Conservation (phyloP, 2,888 invertebrate species). For the Esperia sulphurella region DNA sequence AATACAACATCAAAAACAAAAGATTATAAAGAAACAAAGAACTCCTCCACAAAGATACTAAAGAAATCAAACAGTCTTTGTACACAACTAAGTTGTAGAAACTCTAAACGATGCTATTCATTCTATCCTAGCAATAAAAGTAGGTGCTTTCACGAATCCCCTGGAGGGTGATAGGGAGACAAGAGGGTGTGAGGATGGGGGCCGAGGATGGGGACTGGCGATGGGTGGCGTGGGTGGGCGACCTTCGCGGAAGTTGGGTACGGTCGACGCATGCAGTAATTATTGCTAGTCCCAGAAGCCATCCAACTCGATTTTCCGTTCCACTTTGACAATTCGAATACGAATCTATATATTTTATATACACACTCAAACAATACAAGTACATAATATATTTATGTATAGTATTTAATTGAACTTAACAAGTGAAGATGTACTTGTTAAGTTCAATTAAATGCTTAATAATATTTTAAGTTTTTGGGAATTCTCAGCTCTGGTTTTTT, state of each 20-base stretch:
- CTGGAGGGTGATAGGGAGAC: slow-evolving; percentile 6
- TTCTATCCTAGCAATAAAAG: slow-evolving; percentile 11
- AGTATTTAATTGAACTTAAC: too few relatives aligned
- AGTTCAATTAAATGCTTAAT: too few relatives aligned
- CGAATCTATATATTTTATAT: background rate
- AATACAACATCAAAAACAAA: background rate
- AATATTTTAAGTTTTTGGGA: too few relatives aligned
- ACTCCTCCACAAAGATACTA: background rate
- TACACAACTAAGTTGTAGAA: background rate
- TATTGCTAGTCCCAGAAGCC: slow-evolving; percentile 36
- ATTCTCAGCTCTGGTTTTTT: too few relatives aligned
- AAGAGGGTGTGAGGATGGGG: slow-evolving; percentile 5
- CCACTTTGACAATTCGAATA: background rate
- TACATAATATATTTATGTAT: background rate
- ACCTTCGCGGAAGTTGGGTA: slow-evolving; percentile 51
- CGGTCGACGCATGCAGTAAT: slow-evolving; percentile 34
- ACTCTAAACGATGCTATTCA: slow-evolving; percentile 12
- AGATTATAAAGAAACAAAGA: too few relatives aligned
- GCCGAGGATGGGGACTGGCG: slow-evolving; percentile 11
- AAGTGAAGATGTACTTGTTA: too few relatives aligned
- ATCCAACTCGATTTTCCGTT: slow-evolving; percentile 10
- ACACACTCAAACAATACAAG: too few relatives aligned
- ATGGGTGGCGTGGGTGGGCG: slow-evolving; percentile 24
- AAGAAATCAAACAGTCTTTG: background rate
- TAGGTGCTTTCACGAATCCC: background rate